phyloP scores from a whole-genome alignment of 2,113 vertebrate genomes.

The Felis catus region DNA sequence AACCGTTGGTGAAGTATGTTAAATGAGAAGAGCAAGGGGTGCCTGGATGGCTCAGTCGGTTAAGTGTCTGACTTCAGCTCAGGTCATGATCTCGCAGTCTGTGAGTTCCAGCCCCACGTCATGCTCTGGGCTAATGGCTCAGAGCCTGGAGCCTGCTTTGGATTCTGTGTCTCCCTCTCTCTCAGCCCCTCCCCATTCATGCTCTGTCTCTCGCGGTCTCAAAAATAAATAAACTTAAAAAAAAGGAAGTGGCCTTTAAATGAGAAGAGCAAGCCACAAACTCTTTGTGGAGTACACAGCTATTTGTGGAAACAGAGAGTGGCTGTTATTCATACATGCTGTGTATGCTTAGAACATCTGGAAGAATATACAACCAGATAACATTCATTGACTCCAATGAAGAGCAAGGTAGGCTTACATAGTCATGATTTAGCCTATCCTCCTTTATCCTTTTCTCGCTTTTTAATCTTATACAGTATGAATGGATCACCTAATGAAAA shows the following conservation, averaged over 20 bases:
- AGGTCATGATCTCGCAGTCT: fast-evolving
- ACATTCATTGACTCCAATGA: neutral
- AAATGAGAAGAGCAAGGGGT: neutral
- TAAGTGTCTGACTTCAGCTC: too few species aligned
- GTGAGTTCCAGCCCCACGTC: too few species aligned
- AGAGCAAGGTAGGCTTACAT: neutral
- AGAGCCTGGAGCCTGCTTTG: too few species aligned
- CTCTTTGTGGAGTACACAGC: neutral
- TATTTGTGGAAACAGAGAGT: neutral
- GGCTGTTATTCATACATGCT: neutral
- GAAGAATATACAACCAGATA: neutral
- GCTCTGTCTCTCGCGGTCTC: too few species aligned
- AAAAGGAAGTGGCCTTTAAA: neutral
- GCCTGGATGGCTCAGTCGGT: too few species aligned
- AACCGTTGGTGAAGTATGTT: neutral
- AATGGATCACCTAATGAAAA: neutral
- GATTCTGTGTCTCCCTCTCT: too few species aligned
- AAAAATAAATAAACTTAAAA: too few species aligned
- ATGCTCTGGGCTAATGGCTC: too few species aligned
- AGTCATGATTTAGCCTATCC: neutral
- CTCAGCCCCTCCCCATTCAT: too few species aligned
- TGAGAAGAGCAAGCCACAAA: neutral
- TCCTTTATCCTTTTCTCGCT: neutral
- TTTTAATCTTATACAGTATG: neutral
- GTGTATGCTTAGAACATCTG: neutral